Evolutionary conservation across 2,888 invertebrate species (phyloP).

Genomic region (Drosophila leonis): DNA sequence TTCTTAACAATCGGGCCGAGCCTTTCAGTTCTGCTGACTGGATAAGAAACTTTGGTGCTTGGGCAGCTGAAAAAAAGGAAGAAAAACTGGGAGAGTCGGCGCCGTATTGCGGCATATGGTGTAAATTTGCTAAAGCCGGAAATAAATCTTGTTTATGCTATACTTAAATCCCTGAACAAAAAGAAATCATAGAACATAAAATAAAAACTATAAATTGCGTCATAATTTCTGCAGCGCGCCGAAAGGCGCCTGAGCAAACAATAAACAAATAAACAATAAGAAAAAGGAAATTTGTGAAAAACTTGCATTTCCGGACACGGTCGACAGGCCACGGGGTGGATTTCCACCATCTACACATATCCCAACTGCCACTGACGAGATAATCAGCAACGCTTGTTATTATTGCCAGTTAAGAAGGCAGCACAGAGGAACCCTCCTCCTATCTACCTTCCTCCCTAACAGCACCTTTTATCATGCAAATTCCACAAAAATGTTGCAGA

Average conservation of each 20-base stretch:
- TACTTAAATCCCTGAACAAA: conserved; percentile 63
- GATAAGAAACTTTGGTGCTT: conserved; percentile 28
- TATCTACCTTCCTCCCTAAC: neutral
- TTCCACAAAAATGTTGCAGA: conserved; percentile 8
- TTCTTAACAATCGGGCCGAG: conserved; percentile 20
- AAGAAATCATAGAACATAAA: conserved; percentile 37
- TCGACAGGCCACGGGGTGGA: conserved; percentile 17
- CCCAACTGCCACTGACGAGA: conserved; percentile 41
- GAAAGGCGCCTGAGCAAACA: conserved; percentile 53
- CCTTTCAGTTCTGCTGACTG: conserved; percentile 28
- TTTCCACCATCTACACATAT: conserved; percentile 9
- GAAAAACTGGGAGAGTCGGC: conserved; percentile 34
- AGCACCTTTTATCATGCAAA: conserved; percentile 52
- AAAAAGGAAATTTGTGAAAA: conserved; percentile 51
- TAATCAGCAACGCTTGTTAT: conserved; percentile 57
- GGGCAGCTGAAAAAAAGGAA: conserved; percentile 52
- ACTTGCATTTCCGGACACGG: conserved; percentile 48
- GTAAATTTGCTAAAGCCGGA: conserved; percentile 75
- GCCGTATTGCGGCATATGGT: conserved; percentile 58
- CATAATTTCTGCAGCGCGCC: conserved; percentile 64
- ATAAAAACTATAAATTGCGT: conserved; percentile 78
- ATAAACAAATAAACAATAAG: conserved; percentile 24
- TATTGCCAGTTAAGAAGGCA: conserved; percentile 26
- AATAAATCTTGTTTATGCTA: conserved; percentile 81
- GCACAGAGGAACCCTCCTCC: conserved; percentile 29